A percentile compares a stretch with the other conserved stretches of the same genome.
Conservation (phyloP, 1,140 invertebrate genomes). For the Ylistrum balloti region DNA sequence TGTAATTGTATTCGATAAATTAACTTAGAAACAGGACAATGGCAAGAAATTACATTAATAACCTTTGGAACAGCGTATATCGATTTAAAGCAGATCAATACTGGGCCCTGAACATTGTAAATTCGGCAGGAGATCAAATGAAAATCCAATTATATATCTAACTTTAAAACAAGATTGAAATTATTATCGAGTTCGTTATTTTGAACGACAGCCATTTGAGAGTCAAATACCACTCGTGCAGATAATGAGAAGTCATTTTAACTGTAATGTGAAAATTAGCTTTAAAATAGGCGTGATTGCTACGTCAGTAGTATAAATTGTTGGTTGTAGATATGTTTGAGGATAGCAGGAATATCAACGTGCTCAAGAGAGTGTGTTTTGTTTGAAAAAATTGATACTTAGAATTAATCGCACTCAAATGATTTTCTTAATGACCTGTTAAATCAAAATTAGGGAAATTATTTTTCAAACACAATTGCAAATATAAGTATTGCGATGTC, state of each 20-base stretch:
- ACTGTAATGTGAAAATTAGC: background rate
- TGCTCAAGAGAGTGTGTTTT: too few relatives aligned
- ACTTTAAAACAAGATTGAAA: background rate
- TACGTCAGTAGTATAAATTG: too few relatives aligned
- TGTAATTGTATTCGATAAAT: background rate
- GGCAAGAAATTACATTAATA: background rate
- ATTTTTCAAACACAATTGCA: too few relatives aligned
- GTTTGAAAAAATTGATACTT: too few relatives aligned
- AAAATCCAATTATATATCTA: background rate
- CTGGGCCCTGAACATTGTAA: background rate
- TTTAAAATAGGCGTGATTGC: too few relatives aligned
- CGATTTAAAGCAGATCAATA: background rate
- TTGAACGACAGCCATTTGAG: background rate
- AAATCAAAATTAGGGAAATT: too few relatives aligned
- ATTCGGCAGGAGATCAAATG: background rate
- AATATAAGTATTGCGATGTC: too few relatives aligned
- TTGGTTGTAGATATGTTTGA: too few relatives aligned
- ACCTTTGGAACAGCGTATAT: background rate
- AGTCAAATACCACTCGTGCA: background rate
- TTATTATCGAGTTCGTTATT: background rate
- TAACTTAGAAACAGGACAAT: background rate
- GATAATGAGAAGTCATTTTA: background rate
- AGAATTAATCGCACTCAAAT: too few relatives aligned
- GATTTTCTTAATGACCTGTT: too few relatives aligned
- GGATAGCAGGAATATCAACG: too few relatives aligned